Evolutionary conservation across 92 coral and sea anemone genomes (phyloP), one percentile per base, ranked within the genome.

Genomic region (Palythoa heliodiscus): DNA sequence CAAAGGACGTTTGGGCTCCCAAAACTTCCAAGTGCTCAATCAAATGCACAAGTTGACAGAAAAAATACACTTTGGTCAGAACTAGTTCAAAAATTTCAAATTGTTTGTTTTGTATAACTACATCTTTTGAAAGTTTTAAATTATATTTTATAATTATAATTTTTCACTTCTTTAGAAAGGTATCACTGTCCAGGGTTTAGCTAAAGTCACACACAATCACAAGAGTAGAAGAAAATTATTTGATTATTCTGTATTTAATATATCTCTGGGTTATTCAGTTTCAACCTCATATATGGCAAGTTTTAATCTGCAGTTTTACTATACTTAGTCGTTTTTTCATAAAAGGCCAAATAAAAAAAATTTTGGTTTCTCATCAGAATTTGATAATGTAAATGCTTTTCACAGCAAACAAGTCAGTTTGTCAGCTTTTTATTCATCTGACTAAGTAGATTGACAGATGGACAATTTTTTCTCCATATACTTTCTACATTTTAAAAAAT

Each of bases 401-500:
- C 50, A 43, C 7, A 43, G 50, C 50, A 43, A 43, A 43, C 50
- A 43, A 43, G 50, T 43, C 50, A 43, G 50, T 43, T 43, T 71
- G 76, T 71, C 23, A 39, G n/a, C 72, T 68, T 71, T 40, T 12
- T 40, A 16, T 37, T 16, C 76, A 71, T 50, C 76, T 39, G 24
- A 71, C 76, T 37, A 24, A 39, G 47, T 54, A 37, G 19, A 71
- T 71, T 40, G n/a, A 71, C 20, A 71, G 54, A 71, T 29, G 39
- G 75, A 38, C 52, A 71, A 4, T 14, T n/a, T 37, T 38, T 39
- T 38, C 16, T 24, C 52, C 47, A 71, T 71, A 66, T 71, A 71
- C 39, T 71, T 71, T 71, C 53, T 71, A 71, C 7, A 71, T 71
- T 71, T 71, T 3, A 71, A 71, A 71, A 71, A 71, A 71, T 29